Percentiles rank a stretch among this genome's conserved stretches.
phyloP scores from a whole-genome alignment of 2,113 vertebrate genomes.

The Perognathus longimembris region DNA sequence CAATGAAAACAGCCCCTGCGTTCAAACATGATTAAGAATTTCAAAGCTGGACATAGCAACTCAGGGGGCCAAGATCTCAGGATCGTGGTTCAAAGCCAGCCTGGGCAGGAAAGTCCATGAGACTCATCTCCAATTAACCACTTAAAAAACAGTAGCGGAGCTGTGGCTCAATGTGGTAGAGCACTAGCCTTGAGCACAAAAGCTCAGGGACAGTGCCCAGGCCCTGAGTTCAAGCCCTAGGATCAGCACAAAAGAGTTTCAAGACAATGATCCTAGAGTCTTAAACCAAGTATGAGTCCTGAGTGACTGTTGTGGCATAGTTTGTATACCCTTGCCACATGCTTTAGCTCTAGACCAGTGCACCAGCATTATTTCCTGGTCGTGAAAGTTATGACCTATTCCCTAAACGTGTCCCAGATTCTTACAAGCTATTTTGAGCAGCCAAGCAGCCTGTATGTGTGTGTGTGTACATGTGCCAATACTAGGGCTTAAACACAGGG shows the following conservation, averaged over 20 bases:
- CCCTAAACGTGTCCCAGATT: too few relatives aligned
- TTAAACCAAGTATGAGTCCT: neutral
- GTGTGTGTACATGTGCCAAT: too few relatives aligned
- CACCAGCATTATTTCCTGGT: neutral
- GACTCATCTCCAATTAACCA: too few relatives aligned
- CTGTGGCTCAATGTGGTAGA: too few relatives aligned
- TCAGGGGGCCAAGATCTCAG: too few relatives aligned
- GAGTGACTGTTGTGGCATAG: neutral
- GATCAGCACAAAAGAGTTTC: too few relatives aligned
- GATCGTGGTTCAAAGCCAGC: too few relatives aligned
- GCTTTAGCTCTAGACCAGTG: neutral
- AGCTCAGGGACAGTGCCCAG: neutral
- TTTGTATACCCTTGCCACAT: neutral
- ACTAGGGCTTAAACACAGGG: too few relatives aligned
- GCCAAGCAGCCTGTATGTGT: neutral
- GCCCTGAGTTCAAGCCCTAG: neutral
- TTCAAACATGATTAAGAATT: slow-evolving; percentile 25
- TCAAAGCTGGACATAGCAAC: neutral
- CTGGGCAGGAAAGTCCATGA: too few relatives aligned
- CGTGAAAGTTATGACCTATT: neutral
- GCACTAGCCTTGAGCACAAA: too few relatives aligned
- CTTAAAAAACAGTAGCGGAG: too few relatives aligned
- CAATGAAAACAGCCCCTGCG: neutral
- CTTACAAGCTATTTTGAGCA: neutral
- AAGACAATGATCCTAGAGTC: neutral